Conservation (phyloP, 2,113 vertebrate genomes). For the Ranitomeya imitator region DNA sequence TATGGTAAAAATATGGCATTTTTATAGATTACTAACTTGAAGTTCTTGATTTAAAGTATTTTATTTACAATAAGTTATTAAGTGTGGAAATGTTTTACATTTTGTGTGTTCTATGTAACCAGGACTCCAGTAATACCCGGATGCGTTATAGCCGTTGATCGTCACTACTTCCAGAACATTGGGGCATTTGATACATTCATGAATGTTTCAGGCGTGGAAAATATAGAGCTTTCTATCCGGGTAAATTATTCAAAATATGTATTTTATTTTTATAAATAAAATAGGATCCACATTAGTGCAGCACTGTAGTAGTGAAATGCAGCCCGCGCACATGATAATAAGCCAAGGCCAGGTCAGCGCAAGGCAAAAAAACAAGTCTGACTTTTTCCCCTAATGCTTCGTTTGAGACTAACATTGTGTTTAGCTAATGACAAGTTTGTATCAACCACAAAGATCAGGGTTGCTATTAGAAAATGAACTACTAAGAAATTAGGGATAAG, state of each 20-base stretch:
- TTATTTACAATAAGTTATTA: background rate
- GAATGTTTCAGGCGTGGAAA: conserved; percentile 77
- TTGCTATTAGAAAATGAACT: too few species aligned
- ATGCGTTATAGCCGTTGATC: conserved; percentile 80
- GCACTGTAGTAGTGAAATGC: too few species aligned
- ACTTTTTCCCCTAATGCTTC: too few species aligned
- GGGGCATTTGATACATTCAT: conserved; percentile 85
- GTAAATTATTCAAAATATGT: conserved; percentile 67
- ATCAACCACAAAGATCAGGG: too few species aligned
- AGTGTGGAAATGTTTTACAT: background rate
- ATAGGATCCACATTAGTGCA: background rate
- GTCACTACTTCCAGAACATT: conserved; percentile 85
- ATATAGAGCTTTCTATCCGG: conserved; percentile 87
- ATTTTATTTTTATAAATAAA: background rate
- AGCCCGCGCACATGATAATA: too few species aligned
- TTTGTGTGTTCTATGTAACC: conserved; percentile 34
- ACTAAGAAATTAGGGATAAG: too few species aligned
- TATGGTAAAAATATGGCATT: background rate
- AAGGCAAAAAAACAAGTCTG: too few species aligned
- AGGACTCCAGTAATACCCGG: conserved; percentile 83
- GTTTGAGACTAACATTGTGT: too few species aligned
- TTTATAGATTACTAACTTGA: background rate
- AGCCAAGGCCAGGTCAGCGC: too few species aligned
- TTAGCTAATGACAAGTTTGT: too few species aligned
- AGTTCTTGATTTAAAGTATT: background rate